Base-by-base conservation (phyloP, 2,888 invertebrate genomes). In the Coenonympha glycerion region DNA sequence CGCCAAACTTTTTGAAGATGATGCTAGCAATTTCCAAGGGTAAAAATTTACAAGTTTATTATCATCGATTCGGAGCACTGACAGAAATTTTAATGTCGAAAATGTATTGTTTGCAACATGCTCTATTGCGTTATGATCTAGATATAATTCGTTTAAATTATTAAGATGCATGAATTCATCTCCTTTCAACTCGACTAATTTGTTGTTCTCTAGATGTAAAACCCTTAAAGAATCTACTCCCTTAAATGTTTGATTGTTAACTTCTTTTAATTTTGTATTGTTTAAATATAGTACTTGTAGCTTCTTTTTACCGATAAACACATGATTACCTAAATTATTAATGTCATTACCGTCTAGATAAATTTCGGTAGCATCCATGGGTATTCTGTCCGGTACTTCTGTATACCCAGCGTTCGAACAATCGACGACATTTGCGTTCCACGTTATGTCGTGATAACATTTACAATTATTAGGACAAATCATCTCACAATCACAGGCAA, bases 401-500 rank as follows among this genome's bases (percentile, higher is more conserved):
- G 90, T 90, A 68, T 92, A 92, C 37, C 91, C 92, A 41, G 91
- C 91, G 68, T 91, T 91, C 41, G 92, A 92, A 76, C 94, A 95
- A 77, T 94, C 93, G 36, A 95, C 94, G 41, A 95, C 92, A 81
- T 95, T 95, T 58, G 93, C 92, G 60, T 91, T 91, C 93, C 95
- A 95, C 56, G 92, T 92, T 69, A 93, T 92, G 73, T 95, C 95
- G 76, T 95, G 93, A 87, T 92, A 95, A 69, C 95, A 96, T 65
- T 90, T 91, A 83, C 95, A 96, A 71, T 93, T 92, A 68, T 90
- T 90, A 39, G 95, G 95, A 76, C 95, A 96, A 62, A 93, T 93
- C 93, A 95, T 95, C 88, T 95, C 93, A 86, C 95, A 96, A 81
- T 96, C 95, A 79, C 95, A 96, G 44, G 94, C 94, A 67, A 94